Evolutionary conservation across 2,797 vertebrate species (phyloP), one percentile per base, ranked within the genome.

Genomic region (Sarcoramphus papa): DNA sequence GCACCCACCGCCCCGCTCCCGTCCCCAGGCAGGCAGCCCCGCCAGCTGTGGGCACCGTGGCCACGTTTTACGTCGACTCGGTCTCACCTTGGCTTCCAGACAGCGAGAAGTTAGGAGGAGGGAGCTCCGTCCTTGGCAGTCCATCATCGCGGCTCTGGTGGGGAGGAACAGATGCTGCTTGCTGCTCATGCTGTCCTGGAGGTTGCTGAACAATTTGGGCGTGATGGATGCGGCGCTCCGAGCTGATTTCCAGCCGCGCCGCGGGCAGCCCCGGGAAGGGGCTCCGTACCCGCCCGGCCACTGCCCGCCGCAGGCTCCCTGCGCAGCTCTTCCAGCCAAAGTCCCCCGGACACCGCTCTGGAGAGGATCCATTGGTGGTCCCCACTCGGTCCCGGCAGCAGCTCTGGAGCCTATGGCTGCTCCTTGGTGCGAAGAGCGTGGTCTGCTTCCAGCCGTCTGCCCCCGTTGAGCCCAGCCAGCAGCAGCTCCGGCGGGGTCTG

Each of bases 121-220:
- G 91, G 74, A 48, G 65, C 82, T 62, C 40, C 20, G 64, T 88
- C 92, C 93, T 65, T 45, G 94, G 82, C 93, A 70, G 70, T 96
- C 94, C 95, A 85, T 96, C 97, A 92, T 78, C 47, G 2, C 1
- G 1, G 28, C 80, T 63, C 84, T 9, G 56, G 95, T 48, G 57
- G 95, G 95, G 93, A 81, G 92, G 80, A 96, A 86, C 97, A 98
- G 98, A 92, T 96, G 97, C 96, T 91, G 25, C 23, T 7, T 6
- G 54, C 93, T 64, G 92, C 93, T 95, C 97, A 95, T 1, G 76
- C 97, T 96, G 97, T 91, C 93, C 24, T 43, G 96, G 91, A 95
- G 30, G 59, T 40, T 31, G 56, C 59, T 35, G 83, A 95, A 93
- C 94, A 89, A 90, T 91, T 97, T 96, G 92, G 88, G 69, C 7